phyloP scores from a whole-genome alignment of 2,797 vertebrate genomes.

The Spheniscus humboldti region DNA sequence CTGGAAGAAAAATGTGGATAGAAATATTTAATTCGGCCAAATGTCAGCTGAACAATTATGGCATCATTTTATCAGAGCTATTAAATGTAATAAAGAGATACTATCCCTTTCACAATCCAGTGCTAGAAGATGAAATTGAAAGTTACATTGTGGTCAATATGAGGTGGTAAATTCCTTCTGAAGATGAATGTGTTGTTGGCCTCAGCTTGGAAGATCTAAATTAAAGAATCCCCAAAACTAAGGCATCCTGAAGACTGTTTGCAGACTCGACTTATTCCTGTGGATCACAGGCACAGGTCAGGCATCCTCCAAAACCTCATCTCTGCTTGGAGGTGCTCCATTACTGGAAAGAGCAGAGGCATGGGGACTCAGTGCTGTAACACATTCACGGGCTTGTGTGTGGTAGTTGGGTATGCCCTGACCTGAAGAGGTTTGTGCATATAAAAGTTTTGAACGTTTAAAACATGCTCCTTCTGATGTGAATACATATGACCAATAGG shows the following conservation, averaged over 20 bases:
- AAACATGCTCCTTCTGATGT: background rate
- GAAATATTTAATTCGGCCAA: background rate
- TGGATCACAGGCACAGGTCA: background rate
- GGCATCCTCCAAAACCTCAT: background rate
- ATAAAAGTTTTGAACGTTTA: background rate
- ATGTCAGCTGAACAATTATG: background rate
- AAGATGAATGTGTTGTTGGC: background rate
- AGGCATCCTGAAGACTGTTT: background rate
- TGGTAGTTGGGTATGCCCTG: background rate
- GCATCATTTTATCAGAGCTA: background rate
- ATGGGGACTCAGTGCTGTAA: background rate
- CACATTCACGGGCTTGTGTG: background rate
- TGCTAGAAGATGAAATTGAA: background rate
- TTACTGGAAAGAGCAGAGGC: background rate
- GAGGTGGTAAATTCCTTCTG: background rate
- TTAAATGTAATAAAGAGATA: background rate
- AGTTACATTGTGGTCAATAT: background rate
- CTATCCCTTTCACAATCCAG: background rate
- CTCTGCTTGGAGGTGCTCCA: background rate
- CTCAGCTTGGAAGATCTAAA: background rate
- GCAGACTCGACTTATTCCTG: background rate
- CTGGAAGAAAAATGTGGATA: background rate
- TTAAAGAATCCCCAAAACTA: background rate
- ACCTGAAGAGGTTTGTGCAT: background rate
- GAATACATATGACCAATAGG: background rate